Conservation (phyloP, 1,140 invertebrate genomes). For the Orius insidiosus region DNA sequence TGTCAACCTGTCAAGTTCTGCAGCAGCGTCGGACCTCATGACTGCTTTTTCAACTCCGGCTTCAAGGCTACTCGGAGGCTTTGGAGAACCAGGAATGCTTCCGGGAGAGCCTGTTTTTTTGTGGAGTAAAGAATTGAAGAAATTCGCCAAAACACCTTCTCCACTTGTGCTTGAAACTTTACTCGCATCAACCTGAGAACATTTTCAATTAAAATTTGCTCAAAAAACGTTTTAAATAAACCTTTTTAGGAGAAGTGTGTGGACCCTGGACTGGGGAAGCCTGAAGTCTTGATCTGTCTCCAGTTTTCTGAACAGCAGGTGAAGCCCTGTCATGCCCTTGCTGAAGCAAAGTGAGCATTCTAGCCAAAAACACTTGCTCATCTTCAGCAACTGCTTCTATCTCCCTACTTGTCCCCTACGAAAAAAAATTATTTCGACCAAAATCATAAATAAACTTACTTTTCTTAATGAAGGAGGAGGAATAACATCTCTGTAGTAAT, state of each 20-base stretch:
- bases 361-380: conserved; percentile 77
- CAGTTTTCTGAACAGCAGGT: conserved; percentile 28
- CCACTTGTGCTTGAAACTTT: conserved; percentile 46
- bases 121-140: conserved; percentile 92
- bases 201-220: too few species aligned
- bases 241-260: conserved; percentile 37
- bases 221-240: too few species aligned
- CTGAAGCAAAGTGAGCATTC: conserved; percentile 61
- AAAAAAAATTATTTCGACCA: too few species aligned
- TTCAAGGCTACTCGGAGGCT: conserved; percentile 11
- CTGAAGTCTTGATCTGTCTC: conserved; percentile 25
- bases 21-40: conserved; percentile 73
- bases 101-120: conserved; percentile 56
- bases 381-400: conserved; percentile 82
- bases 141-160: conserved; percentile 91
- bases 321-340: conserved; percentile 28
- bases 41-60: conserved; percentile 38
- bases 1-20: conserved; percentile 78
- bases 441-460: too few species aligned
- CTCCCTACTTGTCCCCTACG: conserved; percentile 49
- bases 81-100: conserved; percentile 30
- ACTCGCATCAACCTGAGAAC: conserved; percentile 51
- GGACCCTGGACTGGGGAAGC: conserved; percentile 29
- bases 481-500: conserved; percentile 84
- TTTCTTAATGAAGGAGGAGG: conserved; percentile 65